Percentiles rank a stretch among this genome's conserved stretches.
Evolutionary conservation across 2,888 invertebrate genomes (phyloP).

Genomic region (Agrochola lychnidis): DNA sequence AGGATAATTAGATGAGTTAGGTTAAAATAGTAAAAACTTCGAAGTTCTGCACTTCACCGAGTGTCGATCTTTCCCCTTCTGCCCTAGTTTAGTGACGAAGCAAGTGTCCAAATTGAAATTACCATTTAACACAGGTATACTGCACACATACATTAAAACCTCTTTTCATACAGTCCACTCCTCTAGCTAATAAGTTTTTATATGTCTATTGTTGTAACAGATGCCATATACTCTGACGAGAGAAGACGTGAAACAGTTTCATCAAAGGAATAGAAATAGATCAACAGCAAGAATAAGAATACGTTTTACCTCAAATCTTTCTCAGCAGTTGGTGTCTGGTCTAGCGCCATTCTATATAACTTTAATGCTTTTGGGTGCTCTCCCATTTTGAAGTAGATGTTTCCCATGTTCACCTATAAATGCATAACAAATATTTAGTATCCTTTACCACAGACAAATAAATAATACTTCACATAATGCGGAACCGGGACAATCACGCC

Average conservation of each 20-base stretch:
- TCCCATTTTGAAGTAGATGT: slow-evolving; percentile 98
- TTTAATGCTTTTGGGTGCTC: slow-evolving; percentile 98
- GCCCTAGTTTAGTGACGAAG: too few relatives aligned
- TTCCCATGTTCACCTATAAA: slow-evolving; percentile 96
- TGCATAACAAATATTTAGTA: not conserved
- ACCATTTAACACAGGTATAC: not conserved
- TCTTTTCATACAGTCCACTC: slow-evolving; percentile 1
- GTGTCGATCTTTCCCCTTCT: not conserved
- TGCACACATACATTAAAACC: not conserved
- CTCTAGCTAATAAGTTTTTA: not conserved
- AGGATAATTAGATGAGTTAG: not conserved
- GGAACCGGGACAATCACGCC: not conserved
- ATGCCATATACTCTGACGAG: slow-evolving; percentile 2
- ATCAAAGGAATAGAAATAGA: not conserved
- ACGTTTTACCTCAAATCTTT: slow-evolving; percentile 95
- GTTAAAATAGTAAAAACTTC: not conserved
- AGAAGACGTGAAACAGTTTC: not conserved
- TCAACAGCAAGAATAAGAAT: not conserved
- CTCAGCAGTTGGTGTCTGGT: slow-evolving; percentile 98
- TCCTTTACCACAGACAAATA: not conserved
- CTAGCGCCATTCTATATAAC: slow-evolving; percentile 99
- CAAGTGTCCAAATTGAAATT: not conserved
- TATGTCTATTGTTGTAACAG: slow-evolving; percentile 4
- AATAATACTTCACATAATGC: not conserved
- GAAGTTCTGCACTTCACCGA: not conserved